Evolutionary conservation across 2,888 invertebrate genomes (phyloP), one percentile per base, ranked within the genome.

Genomic region (Eristalis arbustorum): DNA sequence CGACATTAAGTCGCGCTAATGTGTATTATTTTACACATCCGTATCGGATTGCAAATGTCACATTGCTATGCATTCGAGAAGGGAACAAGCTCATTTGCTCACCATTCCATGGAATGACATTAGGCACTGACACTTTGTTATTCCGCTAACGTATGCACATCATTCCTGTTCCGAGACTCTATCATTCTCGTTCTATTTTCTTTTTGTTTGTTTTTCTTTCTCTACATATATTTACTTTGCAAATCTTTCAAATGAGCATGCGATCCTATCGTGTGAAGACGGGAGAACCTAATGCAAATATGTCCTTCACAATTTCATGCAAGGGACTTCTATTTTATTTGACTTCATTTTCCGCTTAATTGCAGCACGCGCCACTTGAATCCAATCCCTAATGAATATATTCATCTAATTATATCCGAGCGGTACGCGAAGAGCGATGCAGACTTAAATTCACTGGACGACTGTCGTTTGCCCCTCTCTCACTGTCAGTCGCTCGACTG

Each of bases 61-160:
- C 73, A 73, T 85, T 76, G 63, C 49, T 62, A 34, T 61, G 34
- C 68, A 68, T 61, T n/a, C 34, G 66, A 67, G 72, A 66, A 82
- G 62, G 66, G 42, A 49, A 68, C 68, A 63, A 74, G 63, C 68
- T 74, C n/a, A 69, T 69, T 59, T 31, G 69, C 25, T 69, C 28
- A 61, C 40, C 18, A 34, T 31, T 34, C 34, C 57, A 23, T 2
- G 11, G 37, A 68, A 49, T 71, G 40, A 71, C 71, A 74, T 64
- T 72, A 74, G 8, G 18, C 49, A 18, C 63, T 56, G 68, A 42
- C 59, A 62, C 66, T 49, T 74, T 56, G 31, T 61, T 67, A 80
- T 84, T 84, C 59, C 40, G 84, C 80, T 67, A 75, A 84, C 71
- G 75, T 67, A 57, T 84, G 74, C 74, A 62, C 69, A 83, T 74